A percentile compares a stretch with the other conserved stretches of the same genome.
phyloP scores from a whole-genome alignment of 2,113 vertebrate species.

The Puntigrus tetrazona region DNA sequence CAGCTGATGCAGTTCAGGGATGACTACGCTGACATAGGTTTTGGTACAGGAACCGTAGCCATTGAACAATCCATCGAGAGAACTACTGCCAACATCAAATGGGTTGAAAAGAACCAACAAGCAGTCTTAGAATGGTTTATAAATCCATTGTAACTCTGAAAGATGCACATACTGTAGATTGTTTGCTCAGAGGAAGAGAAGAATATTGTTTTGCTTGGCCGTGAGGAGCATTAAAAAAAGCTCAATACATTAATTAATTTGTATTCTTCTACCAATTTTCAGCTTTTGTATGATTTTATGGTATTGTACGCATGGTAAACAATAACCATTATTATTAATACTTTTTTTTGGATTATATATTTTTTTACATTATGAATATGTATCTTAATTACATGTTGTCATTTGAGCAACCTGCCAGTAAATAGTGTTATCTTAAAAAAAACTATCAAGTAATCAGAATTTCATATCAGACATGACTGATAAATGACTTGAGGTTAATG shows the following conservation, averaged over 20 bases:
- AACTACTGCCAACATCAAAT: conserved; percentile 85
- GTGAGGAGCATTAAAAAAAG: neutral
- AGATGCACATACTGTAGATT: neutral
- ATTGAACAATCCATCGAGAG: conserved; percentile 90
- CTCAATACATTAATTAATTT: neutral
- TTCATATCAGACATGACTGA: no score
- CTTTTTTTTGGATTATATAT: neutral
- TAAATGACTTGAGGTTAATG: no score
- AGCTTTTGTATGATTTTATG: neutral
- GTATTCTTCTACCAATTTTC: neutral
- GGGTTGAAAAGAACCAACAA: conserved; percentile 78
- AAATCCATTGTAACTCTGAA: conserved; percentile 33
- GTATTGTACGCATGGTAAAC: neutral
- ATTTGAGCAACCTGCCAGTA: no score
- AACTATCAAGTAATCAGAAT: neutral
- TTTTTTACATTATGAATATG: neutral
- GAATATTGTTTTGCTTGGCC: neutral
- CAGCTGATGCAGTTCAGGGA: conserved; percentile 86
- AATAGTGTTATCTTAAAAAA: neutral
- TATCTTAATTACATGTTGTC: neutral
- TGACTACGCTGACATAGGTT: conserved; percentile 76
- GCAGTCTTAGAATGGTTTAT: conserved; percentile 76
- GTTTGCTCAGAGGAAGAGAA: conserved; percentile 5
- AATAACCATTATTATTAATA: no score
- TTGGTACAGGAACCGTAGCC: conserved; percentile 85